Evolutionary conservation across 2,797 vertebrate genomes (phyloP).

Genomic region (Euphonia xanthogaster): DNA sequence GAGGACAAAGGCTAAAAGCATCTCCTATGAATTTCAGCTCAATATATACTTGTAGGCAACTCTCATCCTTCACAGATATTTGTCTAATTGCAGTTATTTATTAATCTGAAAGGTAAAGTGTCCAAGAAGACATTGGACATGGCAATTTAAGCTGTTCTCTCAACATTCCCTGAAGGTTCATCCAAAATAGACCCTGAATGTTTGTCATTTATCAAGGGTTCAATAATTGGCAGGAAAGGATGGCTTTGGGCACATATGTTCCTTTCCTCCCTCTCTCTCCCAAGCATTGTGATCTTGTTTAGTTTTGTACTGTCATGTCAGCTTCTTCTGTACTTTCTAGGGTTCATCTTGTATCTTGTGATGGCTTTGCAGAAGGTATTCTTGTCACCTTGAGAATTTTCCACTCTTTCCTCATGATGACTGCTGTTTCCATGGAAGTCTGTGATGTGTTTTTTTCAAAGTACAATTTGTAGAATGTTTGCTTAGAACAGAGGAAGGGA

Average conservation of each 20-base stretch:
- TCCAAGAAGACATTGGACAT: not conserved
- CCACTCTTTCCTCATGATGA: not conserved
- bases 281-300: not conserved
- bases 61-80: not conserved
- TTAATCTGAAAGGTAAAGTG: not conserved
- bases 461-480: conserved; percentile 33
- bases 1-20: not conserved
- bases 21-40: not conserved
- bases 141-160: not conserved
- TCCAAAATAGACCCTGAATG: not conserved
- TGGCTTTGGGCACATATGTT: not conserved
- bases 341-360: not conserved
- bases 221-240: not conserved
- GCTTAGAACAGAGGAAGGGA: conserved; percentile 30
- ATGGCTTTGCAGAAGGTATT: not conserved
- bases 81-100: not conserved
- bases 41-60: not conserved
- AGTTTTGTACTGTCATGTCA: not conserved
- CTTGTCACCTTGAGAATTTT: conserved; percentile 28
- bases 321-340: not conserved
- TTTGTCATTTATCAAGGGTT: conserved; percentile 30
- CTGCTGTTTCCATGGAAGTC: conserved; percentile 54
- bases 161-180: not conserved
- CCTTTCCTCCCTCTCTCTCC: not conserved
- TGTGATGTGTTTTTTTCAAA: conserved; percentile 32